Evolutionary conservation across 2,797 vertebrate genomes (phyloP).

Genomic region (Squalus acanthias): DNA sequence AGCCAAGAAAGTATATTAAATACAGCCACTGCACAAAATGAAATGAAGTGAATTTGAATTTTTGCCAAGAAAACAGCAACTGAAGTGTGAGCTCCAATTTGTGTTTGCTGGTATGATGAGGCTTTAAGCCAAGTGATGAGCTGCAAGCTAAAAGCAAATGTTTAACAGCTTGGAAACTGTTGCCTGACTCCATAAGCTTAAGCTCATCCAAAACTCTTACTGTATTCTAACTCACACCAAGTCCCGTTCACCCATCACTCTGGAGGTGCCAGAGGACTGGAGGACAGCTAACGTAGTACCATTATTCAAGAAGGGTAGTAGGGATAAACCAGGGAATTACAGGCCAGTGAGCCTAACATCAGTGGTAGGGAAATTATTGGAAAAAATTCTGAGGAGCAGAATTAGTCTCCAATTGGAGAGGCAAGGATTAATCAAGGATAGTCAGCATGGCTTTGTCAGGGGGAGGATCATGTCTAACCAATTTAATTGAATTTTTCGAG

Average conservation of each 20-base stretch:
- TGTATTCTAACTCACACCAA: neutral
- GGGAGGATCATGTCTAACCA: too few relatives aligned
- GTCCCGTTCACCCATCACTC: neutral
- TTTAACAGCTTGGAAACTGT: neutral
- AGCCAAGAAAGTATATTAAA: neutral
- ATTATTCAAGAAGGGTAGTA: too few relatives aligned
- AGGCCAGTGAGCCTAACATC: too few relatives aligned
- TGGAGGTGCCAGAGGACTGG: too few relatives aligned
- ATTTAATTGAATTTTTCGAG: too few relatives aligned
- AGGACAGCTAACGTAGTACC: too few relatives aligned
- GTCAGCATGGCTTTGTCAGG: too few relatives aligned
- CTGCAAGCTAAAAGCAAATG: slow-evolving; percentile 15
- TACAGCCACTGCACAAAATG: neutral
- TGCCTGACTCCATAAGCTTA: neutral
- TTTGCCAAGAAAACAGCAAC: neutral
- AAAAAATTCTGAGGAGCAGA: too few relatives aligned
- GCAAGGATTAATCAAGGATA: too few relatives aligned
- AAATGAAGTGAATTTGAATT: neutral
- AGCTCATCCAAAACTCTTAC: neutral
- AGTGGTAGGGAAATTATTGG: too few relatives aligned
- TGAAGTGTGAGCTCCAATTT: neutral
- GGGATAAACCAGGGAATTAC: too few relatives aligned
- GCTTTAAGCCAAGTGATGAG: neutral
- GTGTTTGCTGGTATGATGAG: neutral
- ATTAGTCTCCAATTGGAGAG: too few relatives aligned